phyloP scores from a whole-genome alignment of 2,797 vertebrate species.

The Staurois parvus region DNA sequence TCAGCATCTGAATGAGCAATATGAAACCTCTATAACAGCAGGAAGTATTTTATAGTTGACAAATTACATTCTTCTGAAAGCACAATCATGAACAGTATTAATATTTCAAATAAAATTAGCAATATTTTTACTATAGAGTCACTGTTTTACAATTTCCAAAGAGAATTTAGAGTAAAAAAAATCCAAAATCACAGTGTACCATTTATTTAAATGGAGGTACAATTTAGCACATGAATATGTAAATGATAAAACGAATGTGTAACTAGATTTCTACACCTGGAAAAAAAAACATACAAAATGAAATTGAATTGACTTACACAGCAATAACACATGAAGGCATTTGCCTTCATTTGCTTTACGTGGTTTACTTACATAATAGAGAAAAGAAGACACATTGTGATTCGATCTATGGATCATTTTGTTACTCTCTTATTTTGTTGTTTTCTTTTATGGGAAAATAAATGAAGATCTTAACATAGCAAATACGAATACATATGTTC shows the following conservation, averaged over 20 bases:
- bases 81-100: neutral
- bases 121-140: neutral
- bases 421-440: neutral
- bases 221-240: neutral
- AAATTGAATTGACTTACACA: neutral
- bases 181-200: neutral
- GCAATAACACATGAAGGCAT: neutral
- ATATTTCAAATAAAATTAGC: neutral
- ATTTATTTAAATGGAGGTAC: neutral
- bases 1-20: slow-evolving; percentile 21
- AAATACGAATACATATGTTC: neutral
- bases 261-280: neutral
- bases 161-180: neutral
- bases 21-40: neutral
- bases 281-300: neutral
- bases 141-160: neutral
- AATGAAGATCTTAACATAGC: neutral
- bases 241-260: neutral
- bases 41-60: neutral
- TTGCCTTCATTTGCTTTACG: neutral
- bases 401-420: neutral
- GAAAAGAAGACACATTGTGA: neutral
- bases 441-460: neutral
- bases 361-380: neutral
- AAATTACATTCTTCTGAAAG: neutral